A percentile compares a stretch with the other conserved stretches of the same genome.
These are phyloP conservation scores for Aplidium turbinatum DNA, from an alignment of 23 tunicate genomes.

Conservation along the genomic window DNA sequence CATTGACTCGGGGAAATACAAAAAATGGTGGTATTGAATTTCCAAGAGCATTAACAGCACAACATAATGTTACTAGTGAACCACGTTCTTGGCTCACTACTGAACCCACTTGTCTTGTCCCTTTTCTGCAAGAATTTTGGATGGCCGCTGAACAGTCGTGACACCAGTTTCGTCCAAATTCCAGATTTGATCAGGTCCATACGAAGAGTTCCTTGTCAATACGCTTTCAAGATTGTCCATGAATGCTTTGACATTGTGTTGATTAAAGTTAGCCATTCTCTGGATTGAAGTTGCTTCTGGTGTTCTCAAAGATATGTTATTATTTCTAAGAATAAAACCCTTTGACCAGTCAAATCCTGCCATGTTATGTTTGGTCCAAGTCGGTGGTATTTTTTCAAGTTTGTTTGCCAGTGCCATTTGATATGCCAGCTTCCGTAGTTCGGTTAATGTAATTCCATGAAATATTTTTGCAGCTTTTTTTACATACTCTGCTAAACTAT, in stretches of 20 bases:
- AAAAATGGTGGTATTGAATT: too few relatives aligned
- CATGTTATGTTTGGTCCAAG: constrained; percentile 9
- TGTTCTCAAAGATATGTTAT: too few relatives aligned
- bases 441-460: constrained; percentile 9
- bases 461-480: constrained; percentile 15
- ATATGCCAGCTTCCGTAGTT: constrained; percentile 10
- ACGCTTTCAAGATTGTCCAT: constrained; percentile 5
- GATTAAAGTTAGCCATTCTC: constrained; percentile 2
- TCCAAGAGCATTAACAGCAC: too few relatives aligned
- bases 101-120: too few relatives aligned
- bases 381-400: neutral
- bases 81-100: too few relatives aligned
- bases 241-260: constrained; percentile 12
- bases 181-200: too few relatives aligned
- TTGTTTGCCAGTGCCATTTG: constrained; percentile 14
- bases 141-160: too few relatives aligned
- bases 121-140: too few relatives aligned
- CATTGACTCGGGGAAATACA: too few relatives aligned
- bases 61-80: too few relatives aligned
- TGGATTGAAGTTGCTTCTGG: constrained; percentile 13
- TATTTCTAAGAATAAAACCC: neutral
- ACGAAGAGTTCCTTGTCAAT: too few relatives aligned
- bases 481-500: constrained; percentile 6
- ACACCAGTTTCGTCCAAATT: too few relatives aligned
- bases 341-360: constrained; percentile 7